Evolutionary conservation across 2,888 invertebrate species (phyloP).

Genomic region (Andrena trimmerana): DNA sequence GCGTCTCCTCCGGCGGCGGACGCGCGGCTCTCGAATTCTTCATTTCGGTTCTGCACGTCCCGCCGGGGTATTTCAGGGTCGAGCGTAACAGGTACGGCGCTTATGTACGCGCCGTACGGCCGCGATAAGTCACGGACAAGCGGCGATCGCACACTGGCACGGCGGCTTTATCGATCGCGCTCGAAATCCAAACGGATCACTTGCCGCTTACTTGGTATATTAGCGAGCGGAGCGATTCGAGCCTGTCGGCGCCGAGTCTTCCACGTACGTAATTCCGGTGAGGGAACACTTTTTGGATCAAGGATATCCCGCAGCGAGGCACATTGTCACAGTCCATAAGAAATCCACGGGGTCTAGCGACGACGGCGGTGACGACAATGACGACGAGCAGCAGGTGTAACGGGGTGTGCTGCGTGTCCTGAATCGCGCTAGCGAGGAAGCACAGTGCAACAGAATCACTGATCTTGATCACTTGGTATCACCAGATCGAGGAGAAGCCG

Average conservation of each 20-base stretch:
- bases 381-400: too few species aligned
- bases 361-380: constrained; percentile 20
- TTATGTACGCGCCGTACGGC: background rate
- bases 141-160: too few species aligned
- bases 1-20: too few species aligned
- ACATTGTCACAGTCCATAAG: constrained; percentile 58
- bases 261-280: constrained; percentile 34
- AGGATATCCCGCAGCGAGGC: constrained; percentile 50
- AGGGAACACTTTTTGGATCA: constrained; percentile 58
- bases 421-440: constrained; percentile 21
- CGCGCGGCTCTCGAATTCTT: too few species aligned
- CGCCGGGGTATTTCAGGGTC: background rate
- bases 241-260: background rate
- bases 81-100: constrained; percentile 49
- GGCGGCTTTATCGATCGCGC: constrained; percentile 22
- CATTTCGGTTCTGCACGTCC: too few species aligned
- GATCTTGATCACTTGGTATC: constrained; percentile 73
- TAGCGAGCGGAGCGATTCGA: background rate
- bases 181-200: constrained; percentile 26
- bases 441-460: constrained; percentile 70
- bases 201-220: background rate
- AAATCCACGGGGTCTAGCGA: constrained; percentile 53
- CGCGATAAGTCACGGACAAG: too few species aligned
- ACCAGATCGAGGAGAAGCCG: constrained; percentile 48
- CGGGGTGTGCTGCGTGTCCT: constrained; percentile 8